These are phyloP conservation scores for Albula goreensis DNA, from an alignment of 2,113 vertebrate species.

Conservation along the genomic window DNA sequence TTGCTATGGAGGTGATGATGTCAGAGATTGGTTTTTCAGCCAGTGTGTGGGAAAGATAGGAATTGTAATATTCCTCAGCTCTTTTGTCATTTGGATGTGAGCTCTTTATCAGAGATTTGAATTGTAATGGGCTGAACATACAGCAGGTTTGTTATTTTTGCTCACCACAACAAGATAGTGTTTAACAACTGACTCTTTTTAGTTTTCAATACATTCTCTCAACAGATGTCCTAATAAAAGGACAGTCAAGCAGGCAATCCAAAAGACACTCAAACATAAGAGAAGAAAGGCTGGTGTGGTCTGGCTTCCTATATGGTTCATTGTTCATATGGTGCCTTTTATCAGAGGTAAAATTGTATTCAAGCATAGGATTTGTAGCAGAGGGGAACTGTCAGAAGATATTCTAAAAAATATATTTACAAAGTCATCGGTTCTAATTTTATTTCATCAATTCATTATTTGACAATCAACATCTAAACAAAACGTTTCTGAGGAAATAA, in stretches of 20 bases:
- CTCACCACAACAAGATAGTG: neutral
- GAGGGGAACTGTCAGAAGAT: no score
- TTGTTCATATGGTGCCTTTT: neutral
- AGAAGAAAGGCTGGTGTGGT: neutral
- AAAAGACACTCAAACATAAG: neutral
- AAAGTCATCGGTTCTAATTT: no score
- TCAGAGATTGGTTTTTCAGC: neutral
- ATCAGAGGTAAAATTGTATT: neutral
- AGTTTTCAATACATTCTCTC: neutral
- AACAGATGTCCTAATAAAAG: neutral
- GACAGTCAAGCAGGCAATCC: neutral
- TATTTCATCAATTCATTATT: no score
- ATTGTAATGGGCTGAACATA: neutral
- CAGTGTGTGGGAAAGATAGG: constrained; percentile 6
- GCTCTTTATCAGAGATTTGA: neutral
- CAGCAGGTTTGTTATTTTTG: neutral
- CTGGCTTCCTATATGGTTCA: neutral
- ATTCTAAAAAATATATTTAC: no score
- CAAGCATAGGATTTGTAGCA: no score
- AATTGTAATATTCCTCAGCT: neutral
- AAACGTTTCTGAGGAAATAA: no score
- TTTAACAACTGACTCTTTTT: neutral
- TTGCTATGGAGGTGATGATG: constrained; percentile 16
- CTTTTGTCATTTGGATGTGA: neutral
- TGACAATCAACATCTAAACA: no score